These are phyloP conservation scores for Etheostoma perlongum DNA, from an alignment of 2,797 vertebrate genomes.

Conservation along the genomic window DNA sequence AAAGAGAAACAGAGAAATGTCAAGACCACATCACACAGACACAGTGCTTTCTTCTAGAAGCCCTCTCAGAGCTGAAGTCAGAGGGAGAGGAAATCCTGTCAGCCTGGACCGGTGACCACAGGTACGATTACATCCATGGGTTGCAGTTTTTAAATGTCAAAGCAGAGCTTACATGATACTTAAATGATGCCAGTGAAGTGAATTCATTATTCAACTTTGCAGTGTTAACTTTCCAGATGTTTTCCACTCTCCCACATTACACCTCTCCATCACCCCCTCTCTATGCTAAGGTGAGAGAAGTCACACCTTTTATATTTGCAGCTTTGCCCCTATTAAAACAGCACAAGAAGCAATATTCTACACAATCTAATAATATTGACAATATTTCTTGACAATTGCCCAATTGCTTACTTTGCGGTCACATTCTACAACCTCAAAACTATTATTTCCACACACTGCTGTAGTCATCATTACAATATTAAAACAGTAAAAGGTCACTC, in stretches of 20 bases:
- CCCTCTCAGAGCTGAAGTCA: not conserved
- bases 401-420: not conserved
- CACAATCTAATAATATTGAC: not conserved
- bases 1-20: constrained; percentile 50
- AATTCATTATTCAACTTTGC: constrained; percentile 37
- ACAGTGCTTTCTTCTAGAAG: not conserved
- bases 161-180: not conserved
- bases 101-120: constrained; percentile 78
- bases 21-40: constrained; percentile 50
- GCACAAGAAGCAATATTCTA: not conserved
- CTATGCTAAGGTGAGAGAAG: constrained; percentile 16
- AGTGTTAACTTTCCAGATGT: constrained; percentile 54
- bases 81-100: constrained; percentile 79
- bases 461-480: not conserved
- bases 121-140: not conserved
- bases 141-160: constrained; percentile 74
- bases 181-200: not conserved
- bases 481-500: not conserved
- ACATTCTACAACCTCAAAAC: not conserved
- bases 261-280: constrained; percentile 29
- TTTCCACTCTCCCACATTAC: constrained; percentile 62
- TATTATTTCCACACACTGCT: not conserved
- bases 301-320: constrained; percentile 37
- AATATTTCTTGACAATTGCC: not conserved
- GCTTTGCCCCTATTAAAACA: not conserved